These are phyloP conservation scores for Delphinapterus leucas DNA, from an alignment of 2,113 vertebrate genomes.

Conservation along the genomic window DNA sequence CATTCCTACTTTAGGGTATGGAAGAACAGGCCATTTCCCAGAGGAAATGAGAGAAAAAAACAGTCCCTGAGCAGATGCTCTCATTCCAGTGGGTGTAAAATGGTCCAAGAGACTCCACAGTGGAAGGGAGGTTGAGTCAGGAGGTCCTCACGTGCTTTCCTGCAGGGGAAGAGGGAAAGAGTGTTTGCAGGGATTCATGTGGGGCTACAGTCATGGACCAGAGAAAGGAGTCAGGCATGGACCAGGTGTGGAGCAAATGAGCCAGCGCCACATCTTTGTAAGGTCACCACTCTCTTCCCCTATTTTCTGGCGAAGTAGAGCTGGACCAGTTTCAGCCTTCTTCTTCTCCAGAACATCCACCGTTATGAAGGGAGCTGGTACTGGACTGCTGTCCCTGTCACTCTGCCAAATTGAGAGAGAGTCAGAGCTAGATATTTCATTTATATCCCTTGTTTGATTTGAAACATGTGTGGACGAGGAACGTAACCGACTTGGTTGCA, in stretches of 20 bases:
- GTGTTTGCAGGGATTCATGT: not conserved
- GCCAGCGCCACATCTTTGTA: rapidly evolving
- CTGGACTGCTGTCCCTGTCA: not conserved
- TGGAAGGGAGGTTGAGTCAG: not conserved
- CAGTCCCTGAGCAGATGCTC: rapidly evolving
- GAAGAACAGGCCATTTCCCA: not conserved
- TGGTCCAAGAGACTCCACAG: too few relatives aligned
- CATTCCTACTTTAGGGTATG: rapidly evolving
- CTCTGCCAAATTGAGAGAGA: not conserved
- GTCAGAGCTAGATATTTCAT: not conserved
- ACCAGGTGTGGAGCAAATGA: too few relatives aligned
- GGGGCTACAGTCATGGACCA: too few relatives aligned
- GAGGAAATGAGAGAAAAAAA: not conserved
- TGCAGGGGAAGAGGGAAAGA: too few relatives aligned
- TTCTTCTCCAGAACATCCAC: rapidly evolving
- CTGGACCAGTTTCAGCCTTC: rapidly evolving
- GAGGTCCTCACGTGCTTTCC: rapidly evolving
- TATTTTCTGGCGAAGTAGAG: rapidly evolving
- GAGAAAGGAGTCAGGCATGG: not conserved
- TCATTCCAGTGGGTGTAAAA: rapidly evolving
- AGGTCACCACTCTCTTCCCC: rapidly evolving
- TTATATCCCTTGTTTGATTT: not conserved
- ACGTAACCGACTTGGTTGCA: not conserved
- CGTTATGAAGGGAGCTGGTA: rapidly evolving
- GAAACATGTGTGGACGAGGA: slow-evolving; percentile 39